Evolutionary conservation across 2,797 vertebrate genomes (phyloP), one percentile per base, ranked within the genome.

Genomic region (Hippocampus kuda): DNA sequence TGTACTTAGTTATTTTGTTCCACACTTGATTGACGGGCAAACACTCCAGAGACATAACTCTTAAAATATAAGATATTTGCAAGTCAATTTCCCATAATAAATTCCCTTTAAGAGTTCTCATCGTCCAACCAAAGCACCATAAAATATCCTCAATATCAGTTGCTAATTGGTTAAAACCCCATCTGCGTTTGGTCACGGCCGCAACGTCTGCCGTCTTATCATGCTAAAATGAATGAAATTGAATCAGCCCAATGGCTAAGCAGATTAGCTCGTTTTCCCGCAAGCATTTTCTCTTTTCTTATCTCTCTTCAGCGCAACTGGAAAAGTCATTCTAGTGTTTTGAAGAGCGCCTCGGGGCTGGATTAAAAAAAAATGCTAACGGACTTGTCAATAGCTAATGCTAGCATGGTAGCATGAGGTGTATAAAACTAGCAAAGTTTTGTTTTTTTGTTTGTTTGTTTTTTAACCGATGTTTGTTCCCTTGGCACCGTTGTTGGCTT

Each of bases 401-500:
- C 18, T 41, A 38, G 60, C 60, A 11, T 61, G 34, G 27, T 71
- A 68, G 72, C 72, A 69, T 67, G 53, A 11, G n/a, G n/a, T 0
- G 20, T 54, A 11, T 54, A 10, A 54, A 79, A 51, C 61, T 83
- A 84, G 86, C 81, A 75, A 70, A 69, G 46, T 42, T 22, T 67
- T 34, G 38, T 34, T 34, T 6, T 34, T 34, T 34, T 1, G 34
- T 34, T 34, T 34, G 5, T 34, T 34, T 34, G 51, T 51, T 27
- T n/a, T 22, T 69, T 70, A 26, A 70, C 76, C 73, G 20, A 56
- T 77, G 65, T 69, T 6, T 77, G 80, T 84, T 82, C 83, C 77
- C 80, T 73, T 80, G 81, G 82, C 85, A 70, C 60, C 67, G 42
- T 38, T 82, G 78, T 79, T 85, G 83, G 74, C n/a, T 75, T 78